Evolutionary conservation across 2,113 vertebrate genomes (phyloP), one percentile per base, ranked within the genome.

Genomic region (Hucho hucho): DNA sequence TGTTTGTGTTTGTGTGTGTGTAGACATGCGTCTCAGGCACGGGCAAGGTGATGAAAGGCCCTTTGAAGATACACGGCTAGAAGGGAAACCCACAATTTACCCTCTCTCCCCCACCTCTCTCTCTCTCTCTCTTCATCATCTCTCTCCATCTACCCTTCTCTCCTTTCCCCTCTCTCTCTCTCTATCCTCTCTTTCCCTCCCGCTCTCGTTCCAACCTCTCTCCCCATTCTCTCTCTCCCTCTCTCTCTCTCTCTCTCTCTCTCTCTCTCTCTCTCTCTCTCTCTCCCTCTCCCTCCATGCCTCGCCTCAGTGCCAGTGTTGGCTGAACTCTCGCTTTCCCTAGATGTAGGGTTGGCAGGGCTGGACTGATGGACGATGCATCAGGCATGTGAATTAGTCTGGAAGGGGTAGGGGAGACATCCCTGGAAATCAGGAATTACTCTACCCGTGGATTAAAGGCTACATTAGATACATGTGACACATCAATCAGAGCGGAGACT

Each of bases 41-140:
- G 78, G 73, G 75, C 65, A 73, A 68, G 29, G 64, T 70, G 83
- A 84, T 89, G 81, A 88, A 90, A 90, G 84, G 71, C 2, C 68
- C 89, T 89, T 88, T 91, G 84, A 89, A 9, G 37, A 43, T 43
- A 7, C 9, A 43, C 9, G 7, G 37, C 37, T 11, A 3, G 37
- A 43, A 12, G 74, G 72, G 72, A 28, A 75, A 82, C 63, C 63
- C 22, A 7, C 22, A n/a, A n/a, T 37, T 9, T 7, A 37, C 7
- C 37, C 37, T 37, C 37, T 37, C 32, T 37, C 32, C 32, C 6
- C 32, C 6, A 37, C 6, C 28, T 28, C 28, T 28, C 28, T 28
- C 28, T 29, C 29, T 29, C 29, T 5, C 32, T 37, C 6, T 37
- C 32, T 37, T 6, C 29, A 29, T 29, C 29, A 4, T 37, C 6